Base-by-base conservation (phyloP, 2,113 vertebrate species). In the Engystomops pustulosus region DNA sequence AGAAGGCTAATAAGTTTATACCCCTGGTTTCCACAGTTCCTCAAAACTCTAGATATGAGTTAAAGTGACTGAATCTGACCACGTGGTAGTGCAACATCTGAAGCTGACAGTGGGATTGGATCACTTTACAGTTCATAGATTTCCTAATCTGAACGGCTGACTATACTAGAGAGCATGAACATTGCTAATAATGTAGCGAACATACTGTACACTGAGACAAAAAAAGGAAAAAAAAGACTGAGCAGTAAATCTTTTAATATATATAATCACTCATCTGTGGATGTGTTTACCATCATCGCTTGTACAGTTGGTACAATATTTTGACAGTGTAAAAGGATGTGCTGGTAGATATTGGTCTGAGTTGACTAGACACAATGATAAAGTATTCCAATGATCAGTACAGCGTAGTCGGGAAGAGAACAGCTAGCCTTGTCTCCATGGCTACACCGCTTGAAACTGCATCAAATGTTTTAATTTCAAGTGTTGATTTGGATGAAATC, bases 391-490 rank as follows among this genome's bases (percentile, higher is more conserved):
- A 53, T 44, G 0, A 0, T 60, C 49, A 60, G 51, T 47, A 25
- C 27, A 55, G 44, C 45, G 20, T 74, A 30, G 44, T 65, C 41
- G 18, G 38, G 41, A 87, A 78, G 27, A 34, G 74, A 87, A 80
- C 58, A 67, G 76, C 86, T 23, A 1, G 51, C 85, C 1, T 0
- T 0, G 81, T 95, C 88, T 76, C 91, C 89, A 90, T 89, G 87
- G 90, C 90, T 91, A 93, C 93, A 58, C 68, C 1, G 4, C 20
- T 84, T 47, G 0, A 86, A 44, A 86, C 86, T 3, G 80, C 1
- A 1, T 88, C 83, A 25, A 87, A 87, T 81, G 85, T 88, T 93
- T 91, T 92, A 91, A 93, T 92, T 89, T 89, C 89, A 89, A 91
- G 88, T 75, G 87, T 89, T 91, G 89, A 86, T 91, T 90, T 91